Conservation (phyloP, 2,888 invertebrate species). For the Perizoma affinitatum region DNA sequence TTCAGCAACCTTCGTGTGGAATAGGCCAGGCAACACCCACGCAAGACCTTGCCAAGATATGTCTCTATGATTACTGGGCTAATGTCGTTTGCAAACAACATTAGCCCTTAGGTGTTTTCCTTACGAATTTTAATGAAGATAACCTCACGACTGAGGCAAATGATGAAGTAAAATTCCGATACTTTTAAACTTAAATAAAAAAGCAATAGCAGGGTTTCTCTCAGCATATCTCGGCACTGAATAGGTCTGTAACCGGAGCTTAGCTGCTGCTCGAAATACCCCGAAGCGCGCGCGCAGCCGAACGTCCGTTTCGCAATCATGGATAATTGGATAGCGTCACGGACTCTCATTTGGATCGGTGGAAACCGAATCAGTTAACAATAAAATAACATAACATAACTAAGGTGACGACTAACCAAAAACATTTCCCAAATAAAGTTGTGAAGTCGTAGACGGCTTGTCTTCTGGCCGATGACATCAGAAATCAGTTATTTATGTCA, state of each 20-base stretch:
- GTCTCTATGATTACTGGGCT: too few relatives aligned
- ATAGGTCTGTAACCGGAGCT: conserved; percentile 50
- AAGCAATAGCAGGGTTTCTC: too few relatives aligned
- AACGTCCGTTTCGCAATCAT: conserved; percentile 61
- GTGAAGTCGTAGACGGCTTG: conserved; percentile 11
- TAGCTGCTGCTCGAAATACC: conserved; percentile 55
- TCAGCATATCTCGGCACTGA: conserved; percentile 38
- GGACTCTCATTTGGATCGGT: conserved; percentile 12
- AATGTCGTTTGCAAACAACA: too few relatives aligned
- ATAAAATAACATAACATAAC: conserved; percentile 21
- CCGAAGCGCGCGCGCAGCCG: conserved; percentile 48
- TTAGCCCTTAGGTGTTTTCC: too few relatives aligned
- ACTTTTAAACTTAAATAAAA: too few relatives aligned
- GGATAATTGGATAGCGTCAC: conserved; percentile 24
- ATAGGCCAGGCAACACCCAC: too few relatives aligned
- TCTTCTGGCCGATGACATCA: conserved; percentile 5
- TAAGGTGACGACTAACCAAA: conserved; percentile 16
- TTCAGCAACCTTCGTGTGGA: too few relatives aligned
- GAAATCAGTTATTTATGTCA: neutral
- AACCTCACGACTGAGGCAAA: too few relatives aligned
- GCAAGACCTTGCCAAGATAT: too few relatives aligned
- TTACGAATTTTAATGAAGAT: too few relatives aligned
- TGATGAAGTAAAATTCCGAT: too few relatives aligned
- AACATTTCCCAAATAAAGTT: conserved; percentile 16
- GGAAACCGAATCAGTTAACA: conserved; percentile 18